Evolutionary conservation across 2,888 invertebrate genomes (phyloP).

Genomic region (Napeogenes inachia): DNA sequence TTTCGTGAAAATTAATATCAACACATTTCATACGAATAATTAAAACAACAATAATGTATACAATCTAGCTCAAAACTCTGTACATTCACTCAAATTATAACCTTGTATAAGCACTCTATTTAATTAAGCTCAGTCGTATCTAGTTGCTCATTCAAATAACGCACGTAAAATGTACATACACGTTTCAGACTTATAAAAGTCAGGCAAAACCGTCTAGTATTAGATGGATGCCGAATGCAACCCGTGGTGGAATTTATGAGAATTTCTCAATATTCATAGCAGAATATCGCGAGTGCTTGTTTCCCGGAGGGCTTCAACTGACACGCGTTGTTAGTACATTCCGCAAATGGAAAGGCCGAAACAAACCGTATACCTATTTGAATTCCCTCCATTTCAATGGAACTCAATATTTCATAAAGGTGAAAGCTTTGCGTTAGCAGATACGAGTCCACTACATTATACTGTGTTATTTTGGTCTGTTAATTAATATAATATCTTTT

Average conservation of each 20-base stretch:
- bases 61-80: background rate
- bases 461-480: no score
- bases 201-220: conserved; percentile 42
- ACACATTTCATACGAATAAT: conserved; percentile 5
- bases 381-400: conserved; percentile 58
- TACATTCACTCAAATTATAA: background rate
- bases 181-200: conserved; percentile 26
- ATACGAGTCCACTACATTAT: background rate
- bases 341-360: conserved; percentile 52
- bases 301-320: conserved; percentile 34
- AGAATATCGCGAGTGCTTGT: conserved; percentile 46
- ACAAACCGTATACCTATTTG: conserved; percentile 65
- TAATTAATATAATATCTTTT: no score
- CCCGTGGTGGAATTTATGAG: conserved; percentile 57
- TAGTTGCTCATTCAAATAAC: background rate
- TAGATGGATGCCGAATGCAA: conserved; percentile 28
- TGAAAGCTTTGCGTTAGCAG: background rate
- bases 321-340: conserved; percentile 61
- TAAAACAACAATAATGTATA: background rate
- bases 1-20: background rate
- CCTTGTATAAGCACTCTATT: conserved; percentile 10
- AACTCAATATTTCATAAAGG: conserved; percentile 53
- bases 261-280: conserved; percentile 69
- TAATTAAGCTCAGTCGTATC: conserved; percentile 10
- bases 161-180: background rate